Conservation (phyloP, 2,113 vertebrate species). For the Montifringilla adamsi region DNA sequence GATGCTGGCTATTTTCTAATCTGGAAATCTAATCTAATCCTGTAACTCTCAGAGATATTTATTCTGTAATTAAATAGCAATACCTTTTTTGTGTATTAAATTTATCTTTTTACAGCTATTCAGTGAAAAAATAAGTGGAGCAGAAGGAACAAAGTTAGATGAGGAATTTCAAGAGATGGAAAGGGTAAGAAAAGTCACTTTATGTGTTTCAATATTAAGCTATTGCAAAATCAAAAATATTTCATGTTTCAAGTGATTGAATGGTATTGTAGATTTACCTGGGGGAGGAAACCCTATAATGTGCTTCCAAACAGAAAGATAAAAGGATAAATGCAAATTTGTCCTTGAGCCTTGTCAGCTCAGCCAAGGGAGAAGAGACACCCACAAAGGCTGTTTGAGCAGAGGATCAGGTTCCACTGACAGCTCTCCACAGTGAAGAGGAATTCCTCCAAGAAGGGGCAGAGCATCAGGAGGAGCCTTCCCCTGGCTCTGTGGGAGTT, state of each 20-base stretch:
- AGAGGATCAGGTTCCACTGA: neutral
- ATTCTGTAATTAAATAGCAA: neutral
- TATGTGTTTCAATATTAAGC: neutral
- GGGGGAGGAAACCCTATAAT: neutral
- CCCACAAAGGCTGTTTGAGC: neutral
- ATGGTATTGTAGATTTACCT: neutral
- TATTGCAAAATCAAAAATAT: neutral
- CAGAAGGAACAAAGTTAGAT: constrained; percentile 91
- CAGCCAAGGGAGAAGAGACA: neutral
- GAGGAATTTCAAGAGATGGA: constrained; percentile 95
- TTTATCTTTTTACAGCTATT: constrained; percentile 78
- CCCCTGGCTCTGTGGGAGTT: neutral
- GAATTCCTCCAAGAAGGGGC: neutral
- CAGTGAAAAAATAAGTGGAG: constrained; percentile 93
- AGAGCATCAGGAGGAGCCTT: neutral
- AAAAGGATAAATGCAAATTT: neutral
- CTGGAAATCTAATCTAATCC: neutral
- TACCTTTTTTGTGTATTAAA: neutral
- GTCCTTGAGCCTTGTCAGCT: neutral
- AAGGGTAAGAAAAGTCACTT: constrained; percentile 77
- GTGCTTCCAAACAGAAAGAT: neutral
- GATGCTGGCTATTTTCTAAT: neutral
- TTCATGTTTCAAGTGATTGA: neutral
- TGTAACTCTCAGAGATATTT: neutral
- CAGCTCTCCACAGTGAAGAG: neutral